Evolutionary conservation across 2,888 invertebrate species (phyloP).

Genomic region (Drosophila leonis): DNA sequence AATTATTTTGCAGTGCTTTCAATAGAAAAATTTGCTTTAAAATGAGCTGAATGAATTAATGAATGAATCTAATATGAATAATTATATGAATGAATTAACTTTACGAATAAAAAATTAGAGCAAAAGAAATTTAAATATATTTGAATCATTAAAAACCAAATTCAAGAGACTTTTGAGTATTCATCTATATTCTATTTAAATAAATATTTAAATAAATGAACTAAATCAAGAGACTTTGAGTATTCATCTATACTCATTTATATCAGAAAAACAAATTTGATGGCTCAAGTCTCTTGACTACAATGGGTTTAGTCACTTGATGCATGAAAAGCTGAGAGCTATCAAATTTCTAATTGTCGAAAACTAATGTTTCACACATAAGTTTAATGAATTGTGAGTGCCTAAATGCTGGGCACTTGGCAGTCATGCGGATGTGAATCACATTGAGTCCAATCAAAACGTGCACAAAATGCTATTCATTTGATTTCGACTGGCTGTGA

Average conservation of each 20-base stretch:
- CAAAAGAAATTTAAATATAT: not conserved
- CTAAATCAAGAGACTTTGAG: not conserved
- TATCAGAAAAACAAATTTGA: not conserved
- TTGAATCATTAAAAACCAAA: not conserved
- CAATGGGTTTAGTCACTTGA: not conserved
- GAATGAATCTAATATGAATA: not conserved
- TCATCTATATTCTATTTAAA: not conserved
- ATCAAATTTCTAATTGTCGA: not conserved
- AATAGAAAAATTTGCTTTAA: not conserved
- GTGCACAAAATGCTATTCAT: constrained; percentile 13
- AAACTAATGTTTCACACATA: not conserved
- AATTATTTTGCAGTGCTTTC: constrained; percentile 11
- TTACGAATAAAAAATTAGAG: not conserved
- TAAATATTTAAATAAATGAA: not conserved
- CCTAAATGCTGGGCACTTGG: not conserved
- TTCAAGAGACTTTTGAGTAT: not conserved
- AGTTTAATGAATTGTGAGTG: constrained; percentile 1
- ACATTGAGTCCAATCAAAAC: constrained; percentile 5
- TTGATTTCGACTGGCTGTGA: constrained; percentile 5
- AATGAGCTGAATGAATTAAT: constrained; percentile 3
- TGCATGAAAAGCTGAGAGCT: not conserved
- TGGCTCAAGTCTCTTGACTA: not conserved
- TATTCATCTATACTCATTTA: not conserved
- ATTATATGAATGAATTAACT: not conserved
- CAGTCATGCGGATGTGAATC: not conserved